Evolutionary conservation across 2,113 vertebrate genomes (phyloP), one percentile per base, ranked within the genome.

Genomic region (Hyla sarda): DNA sequence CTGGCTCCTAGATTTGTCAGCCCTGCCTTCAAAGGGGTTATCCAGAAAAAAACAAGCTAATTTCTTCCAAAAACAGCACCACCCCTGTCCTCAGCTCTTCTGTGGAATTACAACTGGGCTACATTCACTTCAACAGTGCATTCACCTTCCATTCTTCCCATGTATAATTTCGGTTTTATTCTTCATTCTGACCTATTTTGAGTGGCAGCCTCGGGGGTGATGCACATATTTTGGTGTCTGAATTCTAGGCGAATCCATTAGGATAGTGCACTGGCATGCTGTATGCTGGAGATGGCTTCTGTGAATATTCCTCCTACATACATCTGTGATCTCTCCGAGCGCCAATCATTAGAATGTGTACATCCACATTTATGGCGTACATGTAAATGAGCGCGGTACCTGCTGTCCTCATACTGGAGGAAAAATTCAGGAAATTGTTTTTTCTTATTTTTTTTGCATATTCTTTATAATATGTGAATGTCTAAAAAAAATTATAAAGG

Each of bases 301-400:
- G 67, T 62, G 32, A 48, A 41, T 41, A 19, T 62, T 34, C 72
- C 84, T 88, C 84, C 83, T 85, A 48, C 84, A 48, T 69, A 76
- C 78, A 82, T 76, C 78, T 85, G 69, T 85, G 77, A 82, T 65
- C 52, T 32, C 58, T 34, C 23, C 80, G 19, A 74, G 3, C 79
- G 58, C n/a, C 45, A 82, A 83, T 32, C 1, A 0, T 83, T 87
- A 81, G 9, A 28, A 37, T 13, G 84, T 56, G 65, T 69, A 50
- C 76, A 82, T 62, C 1, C 58, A 1, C 6, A 25, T 65, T 82
- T 74, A 9, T 52, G 48, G 82, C 54, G 0, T 4, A 12, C 60
- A n/a, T 60, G 76, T 72, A 73, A 81, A 81, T 86, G 65, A 81
- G 74, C 23, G 4, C 52, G 3, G 28, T 73, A 71, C 65, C 84